phyloP scores from a whole-genome alignment of 2,113 vertebrate species.

The Phaethon lepturus region DNA sequence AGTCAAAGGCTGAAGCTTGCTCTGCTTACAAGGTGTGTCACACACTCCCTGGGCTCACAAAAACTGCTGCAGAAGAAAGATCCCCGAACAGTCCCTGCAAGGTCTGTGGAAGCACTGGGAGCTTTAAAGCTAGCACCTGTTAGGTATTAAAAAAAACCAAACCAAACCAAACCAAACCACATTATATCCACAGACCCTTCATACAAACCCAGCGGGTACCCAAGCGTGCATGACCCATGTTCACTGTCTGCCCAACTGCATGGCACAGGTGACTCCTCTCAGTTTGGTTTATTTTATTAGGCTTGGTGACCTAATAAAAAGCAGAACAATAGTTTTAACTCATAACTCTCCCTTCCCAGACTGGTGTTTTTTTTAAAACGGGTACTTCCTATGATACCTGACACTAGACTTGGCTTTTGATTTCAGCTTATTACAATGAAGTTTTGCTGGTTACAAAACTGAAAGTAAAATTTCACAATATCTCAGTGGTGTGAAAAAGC shows the following conservation, averaged over 20 bases:
- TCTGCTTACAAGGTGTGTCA: not conserved
- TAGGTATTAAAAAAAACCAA: not conserved
- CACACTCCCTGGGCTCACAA: not conserved
- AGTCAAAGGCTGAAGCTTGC: not conserved
- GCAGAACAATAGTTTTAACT: not conserved
- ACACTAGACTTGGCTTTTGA: too few relatives aligned
- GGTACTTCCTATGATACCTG: not conserved
- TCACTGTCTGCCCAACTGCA: not conserved
- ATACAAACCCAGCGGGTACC: not conserved
- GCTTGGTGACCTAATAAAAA: not conserved
- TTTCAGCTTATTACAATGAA: not conserved
- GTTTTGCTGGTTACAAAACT: not conserved
- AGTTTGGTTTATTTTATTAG: not conserved
- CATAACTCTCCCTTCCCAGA: not conserved
- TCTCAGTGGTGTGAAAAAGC: conserved; percentile 18
- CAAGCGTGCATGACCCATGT: fast-evolving
- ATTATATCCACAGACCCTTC: not conserved
- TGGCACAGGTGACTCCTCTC: not conserved
- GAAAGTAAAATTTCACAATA: not conserved
- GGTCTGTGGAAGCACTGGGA: not conserved
- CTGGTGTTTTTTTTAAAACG: not conserved
- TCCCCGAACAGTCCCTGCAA: not conserved
- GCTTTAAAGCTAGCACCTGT: not conserved
- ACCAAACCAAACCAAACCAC: too few relatives aligned
- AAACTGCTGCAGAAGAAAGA: not conserved